These are phyloP conservation scores for Sialia sialis DNA, from an alignment of 2,113 vertebrate genomes.

Conservation along the genomic window DNA sequence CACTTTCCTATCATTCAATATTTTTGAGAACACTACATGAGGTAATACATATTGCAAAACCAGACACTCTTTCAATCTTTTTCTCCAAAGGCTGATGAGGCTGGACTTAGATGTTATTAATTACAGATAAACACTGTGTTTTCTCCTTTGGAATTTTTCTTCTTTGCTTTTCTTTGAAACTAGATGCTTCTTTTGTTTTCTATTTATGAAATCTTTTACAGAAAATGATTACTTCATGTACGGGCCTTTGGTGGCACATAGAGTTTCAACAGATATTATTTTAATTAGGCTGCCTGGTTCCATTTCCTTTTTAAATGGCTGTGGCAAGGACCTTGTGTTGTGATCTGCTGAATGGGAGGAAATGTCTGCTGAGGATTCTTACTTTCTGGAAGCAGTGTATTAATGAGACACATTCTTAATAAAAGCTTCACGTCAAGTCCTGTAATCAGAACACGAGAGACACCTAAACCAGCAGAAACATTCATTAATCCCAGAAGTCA, in stretches of 20 bases:
- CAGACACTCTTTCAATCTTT: neutral
- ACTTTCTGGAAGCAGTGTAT: constrained; percentile 7
- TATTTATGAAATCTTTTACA: constrained; percentile 28
- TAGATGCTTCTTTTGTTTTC: constrained; percentile 24
- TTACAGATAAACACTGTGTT: neutral
- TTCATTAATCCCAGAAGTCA: constrained; percentile 55
- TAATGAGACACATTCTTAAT: constrained; percentile 63
- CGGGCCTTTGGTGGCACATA: neutral
- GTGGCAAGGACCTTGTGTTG: constrained; percentile 29
- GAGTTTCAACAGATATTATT: constrained; percentile 43
- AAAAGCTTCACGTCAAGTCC: neutral
- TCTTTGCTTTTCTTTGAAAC: neutral
- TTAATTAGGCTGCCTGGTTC: constrained; percentile 51
- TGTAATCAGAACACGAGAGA: constrained; percentile 36
- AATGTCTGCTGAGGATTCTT: constrained; percentile 39
- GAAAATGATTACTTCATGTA: constrained; percentile 18
- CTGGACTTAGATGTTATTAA: neutral
- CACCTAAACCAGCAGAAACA: constrained; percentile 29
- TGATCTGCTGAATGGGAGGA: constrained; percentile 24
- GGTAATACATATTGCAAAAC: neutral
- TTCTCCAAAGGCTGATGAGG: neutral
- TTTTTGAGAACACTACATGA: neutral
- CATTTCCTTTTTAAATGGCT: constrained; percentile 11
- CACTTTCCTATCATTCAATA: neutral
- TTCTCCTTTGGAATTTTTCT: neutral